phyloP scores from a whole-genome alignment of 2,113 vertebrate species.

The Lepidothrix coronata region DNA sequence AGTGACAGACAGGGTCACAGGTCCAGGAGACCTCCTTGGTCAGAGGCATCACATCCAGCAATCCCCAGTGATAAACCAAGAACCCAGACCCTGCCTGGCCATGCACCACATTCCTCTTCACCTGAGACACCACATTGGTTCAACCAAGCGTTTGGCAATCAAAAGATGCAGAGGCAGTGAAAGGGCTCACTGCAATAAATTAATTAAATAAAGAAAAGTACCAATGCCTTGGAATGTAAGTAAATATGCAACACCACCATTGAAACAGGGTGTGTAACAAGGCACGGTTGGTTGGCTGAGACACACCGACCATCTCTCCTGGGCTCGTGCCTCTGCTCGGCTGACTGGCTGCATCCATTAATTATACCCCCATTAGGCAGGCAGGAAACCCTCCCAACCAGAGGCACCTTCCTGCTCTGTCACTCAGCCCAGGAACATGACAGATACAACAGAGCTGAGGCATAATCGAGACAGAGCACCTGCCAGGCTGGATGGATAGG shows the following conservation, averaged over 20 bases:
- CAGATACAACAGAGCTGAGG: neutral
- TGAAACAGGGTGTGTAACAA: neutral
- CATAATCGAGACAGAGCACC: neutral
- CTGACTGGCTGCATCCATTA: neutral
- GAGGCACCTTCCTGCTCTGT: neutral
- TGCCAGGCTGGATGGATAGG: neutral
- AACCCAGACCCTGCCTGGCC: neutral
- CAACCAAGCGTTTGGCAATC: neutral
- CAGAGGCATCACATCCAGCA: neutral
- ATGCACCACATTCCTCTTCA: neutral
- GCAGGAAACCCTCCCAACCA: neutral
- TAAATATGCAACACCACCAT: fast-evolving
- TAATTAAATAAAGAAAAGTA: neutral
- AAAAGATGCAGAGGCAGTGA: neutral
- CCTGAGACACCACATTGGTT: fast-evolving
- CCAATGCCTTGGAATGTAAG: neutral
- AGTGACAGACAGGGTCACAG: neutral
- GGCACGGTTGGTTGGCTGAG: neutral
- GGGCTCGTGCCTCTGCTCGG: neutral
- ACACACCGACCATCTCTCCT: neutral
- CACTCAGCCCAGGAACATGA: neutral
- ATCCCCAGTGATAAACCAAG: fast-evolving
- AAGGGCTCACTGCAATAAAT: neutral
- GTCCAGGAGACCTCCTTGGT: neutral
- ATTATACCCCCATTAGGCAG: neutral